These are phyloP conservation scores for Saguinus midas DNA, from an alignment of 2,113 vertebrate genomes.

Conservation along the genomic window DNA sequence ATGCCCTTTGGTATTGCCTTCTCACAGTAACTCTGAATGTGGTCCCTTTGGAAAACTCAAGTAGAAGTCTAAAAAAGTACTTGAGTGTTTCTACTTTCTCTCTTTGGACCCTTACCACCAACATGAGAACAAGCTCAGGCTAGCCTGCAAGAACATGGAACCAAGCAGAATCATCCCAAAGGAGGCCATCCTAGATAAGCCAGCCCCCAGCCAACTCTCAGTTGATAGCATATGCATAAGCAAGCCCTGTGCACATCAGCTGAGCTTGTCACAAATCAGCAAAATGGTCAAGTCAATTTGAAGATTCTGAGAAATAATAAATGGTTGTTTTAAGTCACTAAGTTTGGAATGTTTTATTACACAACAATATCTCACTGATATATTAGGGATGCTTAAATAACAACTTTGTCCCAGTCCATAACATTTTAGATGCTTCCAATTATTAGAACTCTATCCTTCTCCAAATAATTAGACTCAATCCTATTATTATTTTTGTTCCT, in stretches of 20 bases:
- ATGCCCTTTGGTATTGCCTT: neutral
- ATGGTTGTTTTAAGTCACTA: neutral
- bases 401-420: neutral
- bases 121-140: neutral
- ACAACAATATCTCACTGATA: neutral
- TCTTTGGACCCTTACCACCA: neutral
- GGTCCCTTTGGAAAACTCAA: neutral
- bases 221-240: neutral
- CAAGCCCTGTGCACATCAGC: neutral
- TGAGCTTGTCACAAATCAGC: neutral
- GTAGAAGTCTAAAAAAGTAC: neutral
- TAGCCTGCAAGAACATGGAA: neutral
- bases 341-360: neutral
- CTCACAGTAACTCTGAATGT: neutral
- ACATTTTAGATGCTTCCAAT: neutral
- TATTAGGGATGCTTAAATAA: neutral
- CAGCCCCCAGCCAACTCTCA: neutral
- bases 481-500: neutral
- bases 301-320: constrained; percentile 7
- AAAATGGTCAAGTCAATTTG: neutral
- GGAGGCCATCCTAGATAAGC: neutral
- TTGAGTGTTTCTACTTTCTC: neutral
- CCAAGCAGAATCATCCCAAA: neutral
- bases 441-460: constrained; percentile 8
- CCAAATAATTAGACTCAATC: neutral